Evolutionary conservation across 2,888 invertebrate genomes (phyloP), one percentile per base, ranked within the genome.

Genomic region (Platycheirus albimanus): DNA sequence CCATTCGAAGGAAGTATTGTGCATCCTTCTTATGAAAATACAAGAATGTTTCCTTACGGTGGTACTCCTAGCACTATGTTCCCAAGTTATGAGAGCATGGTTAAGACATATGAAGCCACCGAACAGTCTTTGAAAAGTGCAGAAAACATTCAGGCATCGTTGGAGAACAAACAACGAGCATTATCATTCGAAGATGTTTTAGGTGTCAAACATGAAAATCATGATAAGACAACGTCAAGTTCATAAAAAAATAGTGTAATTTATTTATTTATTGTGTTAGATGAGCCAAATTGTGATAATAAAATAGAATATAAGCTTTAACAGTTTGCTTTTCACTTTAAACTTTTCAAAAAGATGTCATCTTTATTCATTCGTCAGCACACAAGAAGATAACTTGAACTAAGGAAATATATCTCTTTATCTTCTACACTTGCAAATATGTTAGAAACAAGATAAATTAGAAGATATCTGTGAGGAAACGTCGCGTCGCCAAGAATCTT

Each of bases 271-370:
- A 45, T 13, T 30, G 24, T 38, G 7, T 41, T 24, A 4, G 7
- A 33, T 33, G 8, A 33, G 30, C 5, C 30, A 8, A 33, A 33
- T 56, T 70, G 69, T 77, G 63, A 77, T 70, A 77, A 77, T 77
- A 70, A 75, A 75, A 15, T 75, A 49, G 41, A n/a, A 61, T 52
- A 6, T 52, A 6, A 75, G 30, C 19, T 11, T 43, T 56, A 13
- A 36, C 28, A 2, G 20, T 5, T 51, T 30, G 4, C 3, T 51
- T 19, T 51, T 28, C 24, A 3, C 1, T 49, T 51, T 51, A 49
- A 28, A 0, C 13, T 49, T 24, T 3, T 7, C 17, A 43, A 58
- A 8, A 15, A 7, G 3, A 41, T n/a, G n/a, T n/a, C n/a, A n/a
- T n/a, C n/a, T n/a, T n/a, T n/a, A n/a, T n/a, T n/a, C n/a, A n/a